These are phyloP conservation scores for Anorthoa munda DNA, from an alignment of 2,888 invertebrate genomes.

Conservation along the genomic window DNA sequence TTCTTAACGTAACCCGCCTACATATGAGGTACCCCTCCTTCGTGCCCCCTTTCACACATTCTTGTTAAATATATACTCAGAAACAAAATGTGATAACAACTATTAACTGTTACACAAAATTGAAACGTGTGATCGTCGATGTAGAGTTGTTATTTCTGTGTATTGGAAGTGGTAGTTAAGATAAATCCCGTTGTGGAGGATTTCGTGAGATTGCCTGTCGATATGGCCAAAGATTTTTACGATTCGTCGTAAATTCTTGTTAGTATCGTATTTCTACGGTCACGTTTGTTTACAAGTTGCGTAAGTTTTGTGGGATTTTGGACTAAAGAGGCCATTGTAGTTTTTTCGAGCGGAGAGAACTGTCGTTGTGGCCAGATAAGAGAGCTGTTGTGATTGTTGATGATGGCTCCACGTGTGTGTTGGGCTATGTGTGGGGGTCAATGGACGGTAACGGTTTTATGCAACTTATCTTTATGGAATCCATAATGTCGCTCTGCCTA, in stretches of 20 bases:
- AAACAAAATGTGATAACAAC: constrained; percentile 19
- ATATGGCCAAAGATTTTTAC: constrained; percentile 70
- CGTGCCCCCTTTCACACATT: constrained; percentile 70
- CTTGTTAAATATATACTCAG: constrained; percentile 54
- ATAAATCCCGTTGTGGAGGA: background rate
- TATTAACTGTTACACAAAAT: constrained; percentile 6
- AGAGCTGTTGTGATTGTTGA: constrained; percentile 8
- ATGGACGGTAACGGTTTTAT: constrained; percentile 20
- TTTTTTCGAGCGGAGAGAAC: constrained; percentile 49
- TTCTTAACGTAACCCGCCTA: constrained; percentile 72
- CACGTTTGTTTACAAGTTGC: constrained; percentile 59
- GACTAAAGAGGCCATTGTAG: constrained; percentile 57
- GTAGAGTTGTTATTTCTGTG: constrained; percentile 14
- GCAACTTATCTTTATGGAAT: constrained; percentile 21
- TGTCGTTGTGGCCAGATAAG: constrained; percentile 35
- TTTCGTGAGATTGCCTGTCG: constrained; percentile 67
- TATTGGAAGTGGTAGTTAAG: background rate
- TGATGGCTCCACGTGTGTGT: constrained; percentile 9
- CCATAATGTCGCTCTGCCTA: constrained; percentile 6
- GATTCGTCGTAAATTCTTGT: constrained; percentile 70
- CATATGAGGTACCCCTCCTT: constrained; percentile 71
- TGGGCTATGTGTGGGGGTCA: constrained; percentile 6
- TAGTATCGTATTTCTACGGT: constrained; percentile 66
- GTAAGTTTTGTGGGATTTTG: constrained; percentile 49
- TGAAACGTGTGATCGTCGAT: rapidly evolving